phyloP scores from a whole-genome alignment of 2,888 invertebrate genomes.

The Macrophya annulata region DNA sequence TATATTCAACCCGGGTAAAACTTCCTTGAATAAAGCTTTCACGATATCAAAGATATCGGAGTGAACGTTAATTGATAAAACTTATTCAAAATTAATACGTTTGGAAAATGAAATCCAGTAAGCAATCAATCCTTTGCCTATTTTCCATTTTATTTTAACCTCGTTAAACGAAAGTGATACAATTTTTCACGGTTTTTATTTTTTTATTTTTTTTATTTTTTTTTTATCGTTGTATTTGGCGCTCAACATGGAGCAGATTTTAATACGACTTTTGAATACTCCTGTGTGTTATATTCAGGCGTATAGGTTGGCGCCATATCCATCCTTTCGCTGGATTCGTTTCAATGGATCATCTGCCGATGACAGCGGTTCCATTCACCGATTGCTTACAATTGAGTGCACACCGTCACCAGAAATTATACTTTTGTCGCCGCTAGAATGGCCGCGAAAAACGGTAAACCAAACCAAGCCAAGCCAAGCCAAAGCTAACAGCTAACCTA shows the following conservation, averaged over 20 bases:
- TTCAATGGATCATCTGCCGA: slow-evolving; percentile 73
- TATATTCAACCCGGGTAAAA: no score
- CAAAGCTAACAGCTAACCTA: neutral
- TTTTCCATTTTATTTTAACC: neutral
- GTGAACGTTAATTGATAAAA: neutral
- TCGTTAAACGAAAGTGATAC: neutral
- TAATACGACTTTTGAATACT: slow-evolving; percentile 11
- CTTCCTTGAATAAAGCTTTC: neutral
- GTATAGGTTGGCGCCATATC: slow-evolving; percentile 52
- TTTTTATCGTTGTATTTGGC: neutral
- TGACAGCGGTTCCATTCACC: slow-evolving; percentile 66
- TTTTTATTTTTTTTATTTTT: neutral
- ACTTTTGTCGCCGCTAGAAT: slow-evolving; percentile 70
- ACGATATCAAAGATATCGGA: neutral
- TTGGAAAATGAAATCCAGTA: neutral
- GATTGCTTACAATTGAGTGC: slow-evolving; percentile 65
- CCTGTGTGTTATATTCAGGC: slow-evolving; percentile 11
- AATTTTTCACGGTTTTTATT: neutral
- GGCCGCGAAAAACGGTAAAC: slow-evolving; percentile 35
- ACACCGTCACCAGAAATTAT: slow-evolving; percentile 68
- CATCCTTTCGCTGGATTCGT: slow-evolving; percentile 62
- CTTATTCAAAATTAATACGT: neutral
- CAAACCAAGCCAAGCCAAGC: neutral
- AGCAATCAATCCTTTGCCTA: neutral
- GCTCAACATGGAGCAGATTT: neutral